Percentiles rank a stretch among this genome's conserved stretches.
These are phyloP conservation scores for Entomobrya multifasciata DNA, from an alignment of 2,888 invertebrate genomes.

Conservation along the genomic window DNA sequence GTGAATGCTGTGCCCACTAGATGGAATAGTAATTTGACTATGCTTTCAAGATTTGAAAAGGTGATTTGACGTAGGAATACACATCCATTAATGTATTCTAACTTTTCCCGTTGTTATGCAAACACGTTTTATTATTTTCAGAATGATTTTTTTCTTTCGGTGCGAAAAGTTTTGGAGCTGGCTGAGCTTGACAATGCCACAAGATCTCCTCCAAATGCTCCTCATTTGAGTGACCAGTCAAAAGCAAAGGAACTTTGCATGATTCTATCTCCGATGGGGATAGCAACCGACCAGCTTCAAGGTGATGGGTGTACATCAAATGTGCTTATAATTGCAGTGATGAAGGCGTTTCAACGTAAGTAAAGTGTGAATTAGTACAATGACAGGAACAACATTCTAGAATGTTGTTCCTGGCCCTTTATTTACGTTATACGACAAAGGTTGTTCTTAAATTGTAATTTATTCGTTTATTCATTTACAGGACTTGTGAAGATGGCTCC, in stretches of 20 bases:
- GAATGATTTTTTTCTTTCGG: no score
- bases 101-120: background rate
- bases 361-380: background rate
- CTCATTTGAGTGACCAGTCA: background rate
- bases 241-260: background rate
- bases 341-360: background rate
- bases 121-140: background rate
- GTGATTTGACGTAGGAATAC: no score
- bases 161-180: no score
- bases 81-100: background rate
- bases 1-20: background rate
- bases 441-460: no score
- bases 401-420: background rate
- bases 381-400: background rate
- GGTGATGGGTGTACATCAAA: background rate
- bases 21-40: background rate
- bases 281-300: background rate
- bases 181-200: background rate
- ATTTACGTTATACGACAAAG: no score
- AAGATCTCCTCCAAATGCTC: background rate
- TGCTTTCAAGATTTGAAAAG: background rate
- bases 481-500: background rate
- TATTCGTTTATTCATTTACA: background rate
- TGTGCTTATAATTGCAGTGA: background rate
- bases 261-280: background rate